Conservation (phyloP, 2,888 invertebrate genomes). For the Lepidonotus clava region DNA sequence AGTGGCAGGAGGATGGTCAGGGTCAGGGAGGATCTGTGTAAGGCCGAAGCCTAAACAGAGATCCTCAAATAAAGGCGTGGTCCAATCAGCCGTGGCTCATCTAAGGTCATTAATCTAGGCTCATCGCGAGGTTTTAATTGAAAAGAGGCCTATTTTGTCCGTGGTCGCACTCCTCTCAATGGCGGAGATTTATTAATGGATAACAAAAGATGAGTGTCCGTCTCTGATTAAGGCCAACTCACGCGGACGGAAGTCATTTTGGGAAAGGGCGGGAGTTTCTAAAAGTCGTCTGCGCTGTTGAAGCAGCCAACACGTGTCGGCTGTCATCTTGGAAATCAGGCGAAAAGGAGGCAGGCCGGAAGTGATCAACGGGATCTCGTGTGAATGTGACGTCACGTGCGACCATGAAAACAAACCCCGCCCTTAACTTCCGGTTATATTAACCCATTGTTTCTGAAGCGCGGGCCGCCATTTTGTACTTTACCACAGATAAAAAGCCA, state of each 20-base stretch:
- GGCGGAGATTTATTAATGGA: neutral
- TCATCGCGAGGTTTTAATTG: constrained; percentile 9
- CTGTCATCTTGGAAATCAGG: neutral
- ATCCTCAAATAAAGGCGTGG: neutral
- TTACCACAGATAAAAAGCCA: no score
- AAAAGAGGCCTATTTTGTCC: neutral
- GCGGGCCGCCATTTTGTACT: neutral
- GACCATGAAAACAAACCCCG: constrained; percentile 8
- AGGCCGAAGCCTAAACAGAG: no score
- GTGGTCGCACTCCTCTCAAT: no score
- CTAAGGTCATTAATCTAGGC: neutral
- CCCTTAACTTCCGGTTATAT: constrained; percentile 27
- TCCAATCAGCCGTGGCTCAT: constrained; percentile 4
- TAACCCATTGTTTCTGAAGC: neutral
- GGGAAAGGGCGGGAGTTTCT: neutral
- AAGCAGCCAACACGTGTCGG: constrained; percentile 7
- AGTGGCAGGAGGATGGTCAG: no score
- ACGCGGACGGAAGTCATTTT: constrained; percentile 2
- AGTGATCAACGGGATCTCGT: constrained; percentile 21
- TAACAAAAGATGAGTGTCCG: constrained; percentile 4
- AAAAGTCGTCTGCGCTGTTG: constrained; percentile 2
- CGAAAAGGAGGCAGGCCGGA: constrained; percentile 18
- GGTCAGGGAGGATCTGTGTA: no score
- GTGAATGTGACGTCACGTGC: constrained; percentile 45
- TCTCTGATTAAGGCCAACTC: no score